Evolutionary conservation across 1,140 invertebrate species (phyloP).

Genomic region (Drosophila pruinosa): DNA sequence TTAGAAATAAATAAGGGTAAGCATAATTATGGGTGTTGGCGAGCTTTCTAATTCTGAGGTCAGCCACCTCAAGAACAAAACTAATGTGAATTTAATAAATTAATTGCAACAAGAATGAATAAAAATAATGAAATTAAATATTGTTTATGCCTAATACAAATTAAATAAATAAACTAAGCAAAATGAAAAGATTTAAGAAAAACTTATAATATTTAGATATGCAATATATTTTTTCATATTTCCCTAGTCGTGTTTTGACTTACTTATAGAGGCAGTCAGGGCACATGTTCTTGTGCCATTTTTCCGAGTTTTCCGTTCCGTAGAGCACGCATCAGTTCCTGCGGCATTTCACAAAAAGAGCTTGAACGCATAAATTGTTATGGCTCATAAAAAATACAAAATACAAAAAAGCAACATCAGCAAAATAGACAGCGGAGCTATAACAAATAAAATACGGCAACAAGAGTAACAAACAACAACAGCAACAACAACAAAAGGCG

Average conservation of each 20-base stretch:
- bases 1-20: neutral
- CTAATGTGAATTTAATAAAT: neutral
- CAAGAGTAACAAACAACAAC: conserved; percentile 13
- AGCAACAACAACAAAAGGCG: conserved; percentile 31
- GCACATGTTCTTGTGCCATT: neutral
- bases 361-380: conserved; percentile 74
- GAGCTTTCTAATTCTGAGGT: too few species aligned
- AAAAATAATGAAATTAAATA: too few species aligned
- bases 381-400: conserved; percentile 69
- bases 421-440: conserved; percentile 9
- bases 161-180: too few species aligned
- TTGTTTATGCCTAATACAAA: too few species aligned
- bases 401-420: conserved; percentile 19
- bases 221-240: too few species aligned
- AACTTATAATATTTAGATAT: too few species aligned
- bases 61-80: too few species aligned
- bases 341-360: conserved; percentile 43
- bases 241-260: too few species aligned
- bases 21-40: too few species aligned
- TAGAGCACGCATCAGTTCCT: conserved; percentile 45
- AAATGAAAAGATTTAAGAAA: too few species aligned
- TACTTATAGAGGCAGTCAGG: too few species aligned
- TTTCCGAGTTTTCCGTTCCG: conserved; percentile 11
- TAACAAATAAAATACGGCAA: conserved; percentile 10
- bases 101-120: too few species aligned